A percentile compares a stretch with the other conserved stretches of the same genome.
Evolutionary conservation across 1,140 invertebrate species (phyloP).

Genomic region (Pogonomyrmex barbatus): DNA sequence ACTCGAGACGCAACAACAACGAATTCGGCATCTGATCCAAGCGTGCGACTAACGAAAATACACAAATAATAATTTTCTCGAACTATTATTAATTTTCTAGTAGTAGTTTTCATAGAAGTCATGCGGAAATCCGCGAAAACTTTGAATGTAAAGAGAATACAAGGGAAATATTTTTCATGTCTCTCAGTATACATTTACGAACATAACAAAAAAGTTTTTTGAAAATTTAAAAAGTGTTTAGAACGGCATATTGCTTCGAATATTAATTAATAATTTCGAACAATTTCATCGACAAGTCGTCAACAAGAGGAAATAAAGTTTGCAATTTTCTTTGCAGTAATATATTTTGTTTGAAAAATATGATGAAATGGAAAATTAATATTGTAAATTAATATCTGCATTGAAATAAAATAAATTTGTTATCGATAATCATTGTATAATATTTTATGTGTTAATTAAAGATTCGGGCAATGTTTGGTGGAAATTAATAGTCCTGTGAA

Average conservation of each 20-base stretch:
- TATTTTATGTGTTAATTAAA: constrained; percentile 45
- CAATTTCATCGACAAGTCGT: not conserved
- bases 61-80: not conserved
- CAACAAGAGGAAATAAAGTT: not conserved
- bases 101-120: not conserved
- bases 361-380: not conserved
- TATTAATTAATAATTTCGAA: not conserved
- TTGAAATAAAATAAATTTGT: not conserved
- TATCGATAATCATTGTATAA: not conserved
- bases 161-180: not conserved
- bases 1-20: not conserved
- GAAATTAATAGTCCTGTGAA: constrained; percentile 45
- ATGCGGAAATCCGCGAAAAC: too few relatives aligned
- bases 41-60: not conserved
- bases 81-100: not conserved
- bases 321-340: not conserved
- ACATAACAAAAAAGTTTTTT: not conserved
- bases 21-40: not conserved
- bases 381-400: not conserved
- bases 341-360: not conserved
- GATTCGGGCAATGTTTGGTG: constrained; percentile 48
- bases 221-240: not conserved
- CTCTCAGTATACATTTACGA: not conserved
- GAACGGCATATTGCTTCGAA: not conserved
- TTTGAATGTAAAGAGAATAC: not conserved